Evolutionary conservation across 2,888 invertebrate species (phyloP).

Genomic region (Cenopis cana): DNA sequence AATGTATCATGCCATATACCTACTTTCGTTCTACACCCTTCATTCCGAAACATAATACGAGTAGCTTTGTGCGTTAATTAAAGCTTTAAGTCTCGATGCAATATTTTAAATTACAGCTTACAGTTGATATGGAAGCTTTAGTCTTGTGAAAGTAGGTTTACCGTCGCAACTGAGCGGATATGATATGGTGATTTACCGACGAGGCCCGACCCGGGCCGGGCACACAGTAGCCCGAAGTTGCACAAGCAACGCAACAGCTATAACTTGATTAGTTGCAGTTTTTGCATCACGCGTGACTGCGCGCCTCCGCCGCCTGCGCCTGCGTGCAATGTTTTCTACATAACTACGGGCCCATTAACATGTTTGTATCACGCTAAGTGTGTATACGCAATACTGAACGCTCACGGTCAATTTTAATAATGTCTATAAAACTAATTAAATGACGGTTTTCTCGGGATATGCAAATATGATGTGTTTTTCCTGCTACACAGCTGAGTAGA

Average conservation of each 20-base stretch:
- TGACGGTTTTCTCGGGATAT: neutral
- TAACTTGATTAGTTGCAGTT: constrained; percentile 53
- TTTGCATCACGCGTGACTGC: constrained; percentile 56
- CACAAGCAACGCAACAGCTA: constrained; percentile 54
- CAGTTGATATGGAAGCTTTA: constrained; percentile 2
- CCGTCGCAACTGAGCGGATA: constrained; percentile 53
- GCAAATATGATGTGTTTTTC: neutral
- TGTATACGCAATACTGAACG: constrained; percentile 46
- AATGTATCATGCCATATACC: constrained; percentile 42
- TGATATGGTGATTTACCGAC: constrained; percentile 57
- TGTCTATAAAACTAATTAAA: neutral
- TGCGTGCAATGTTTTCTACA: constrained; percentile 54
- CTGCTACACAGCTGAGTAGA: constrained; percentile 2
- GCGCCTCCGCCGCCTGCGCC: constrained; percentile 46
- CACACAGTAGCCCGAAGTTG: constrained; percentile 52
- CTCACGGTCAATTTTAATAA: constrained; percentile 29
- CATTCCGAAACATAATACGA: constrained; percentile 24
- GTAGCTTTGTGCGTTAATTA: constrained; percentile 28
- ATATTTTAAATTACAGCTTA: constrained; percentile 16
- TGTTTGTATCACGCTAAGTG: constrained; percentile 57
- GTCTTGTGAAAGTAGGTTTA: constrained; percentile 45
- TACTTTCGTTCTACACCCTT: constrained; percentile 46
- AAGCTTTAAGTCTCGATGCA: constrained; percentile 22
- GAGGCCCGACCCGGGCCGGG: constrained; percentile 66
- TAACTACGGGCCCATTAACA: constrained; percentile 50